These are phyloP conservation scores for Periplaneta americana DNA, from an alignment of 1,140 invertebrate genomes.

Conservation along the genomic window DNA sequence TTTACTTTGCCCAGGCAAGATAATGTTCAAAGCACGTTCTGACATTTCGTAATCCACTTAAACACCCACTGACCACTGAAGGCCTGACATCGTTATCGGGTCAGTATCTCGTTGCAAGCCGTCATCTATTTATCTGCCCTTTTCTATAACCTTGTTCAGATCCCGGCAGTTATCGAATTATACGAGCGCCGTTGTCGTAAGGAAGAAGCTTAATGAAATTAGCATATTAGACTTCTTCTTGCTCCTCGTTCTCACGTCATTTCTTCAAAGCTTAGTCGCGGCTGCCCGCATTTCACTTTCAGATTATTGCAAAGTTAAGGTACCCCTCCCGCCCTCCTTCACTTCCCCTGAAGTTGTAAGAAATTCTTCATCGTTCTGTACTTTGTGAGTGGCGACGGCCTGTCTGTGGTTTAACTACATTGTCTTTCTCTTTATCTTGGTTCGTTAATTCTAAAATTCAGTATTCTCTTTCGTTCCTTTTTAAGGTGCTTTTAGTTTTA, in stretches of 20 bases:
- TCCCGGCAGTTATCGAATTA: neutral
- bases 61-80: no score
- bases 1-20: no score
- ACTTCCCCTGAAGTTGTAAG: neutral
- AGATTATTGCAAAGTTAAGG: neutral
- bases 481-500: no score
- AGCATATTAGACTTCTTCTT: neutral
- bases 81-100: no score
- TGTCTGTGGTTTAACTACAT: neutral
- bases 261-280: neutral
- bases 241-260: neutral
- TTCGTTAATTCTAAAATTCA: neutral
- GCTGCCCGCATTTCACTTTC: neutral
- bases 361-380: neutral
- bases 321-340: no score
- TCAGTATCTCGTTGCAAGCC: no score
- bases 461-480: neutral
- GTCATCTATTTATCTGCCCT: neutral
- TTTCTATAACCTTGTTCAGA: neutral
- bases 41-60: no score
- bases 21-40: no score
- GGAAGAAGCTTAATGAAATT: neutral
- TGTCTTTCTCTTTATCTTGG: neutral
- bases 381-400: neutral
- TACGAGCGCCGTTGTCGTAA: neutral